Percentiles rank a stretch among this genome's conserved stretches.
These are phyloP conservation scores for Seira ritae DNA, from an alignment of 2,888 invertebrate species.

Conservation along the genomic window DNA sequence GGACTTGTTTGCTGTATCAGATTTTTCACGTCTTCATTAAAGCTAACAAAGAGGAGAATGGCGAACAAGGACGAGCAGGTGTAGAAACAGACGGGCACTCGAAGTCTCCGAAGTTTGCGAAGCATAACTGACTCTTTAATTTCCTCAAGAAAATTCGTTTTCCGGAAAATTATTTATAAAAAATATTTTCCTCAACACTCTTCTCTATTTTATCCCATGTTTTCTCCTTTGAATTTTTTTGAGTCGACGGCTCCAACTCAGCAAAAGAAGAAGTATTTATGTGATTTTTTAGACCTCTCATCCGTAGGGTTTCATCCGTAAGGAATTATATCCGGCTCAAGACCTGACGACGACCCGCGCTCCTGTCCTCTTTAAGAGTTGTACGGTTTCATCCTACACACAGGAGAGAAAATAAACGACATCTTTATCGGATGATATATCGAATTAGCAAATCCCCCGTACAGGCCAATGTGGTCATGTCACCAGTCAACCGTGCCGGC, in stretches of 20 bases:
- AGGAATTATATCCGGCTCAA: background rate
- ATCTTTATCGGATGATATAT: background rate
- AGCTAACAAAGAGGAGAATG: constrained; percentile 72
- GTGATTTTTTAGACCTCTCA: background rate
- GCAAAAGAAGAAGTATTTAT: too few relatives aligned
- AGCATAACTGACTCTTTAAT: constrained; percentile 63
- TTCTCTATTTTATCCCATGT: background rate
- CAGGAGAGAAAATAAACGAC: background rate
- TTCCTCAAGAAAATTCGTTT: background rate
- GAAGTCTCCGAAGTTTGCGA: constrained; percentile 71
- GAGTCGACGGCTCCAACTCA: background rate
- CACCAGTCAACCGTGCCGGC: too few relatives aligned
- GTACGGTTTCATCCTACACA: constrained; percentile 6
- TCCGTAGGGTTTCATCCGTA: constrained; percentile 24
- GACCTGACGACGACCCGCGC: background rate
- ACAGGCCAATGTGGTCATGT: too few relatives aligned
- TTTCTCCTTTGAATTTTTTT: background rate
- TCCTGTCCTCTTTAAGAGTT: background rate
- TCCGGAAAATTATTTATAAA: background rate
- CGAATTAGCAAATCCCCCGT: too few relatives aligned
- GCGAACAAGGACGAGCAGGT: constrained; percentile 72
- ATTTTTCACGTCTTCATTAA: constrained; percentile 72
- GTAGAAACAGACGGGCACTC: constrained; percentile 73
- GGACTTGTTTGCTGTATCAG: constrained; percentile 65
- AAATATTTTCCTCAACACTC: background rate